Conservation (phyloP, 1,140 invertebrate species). For the Drosophila quadrilineata region DNA sequence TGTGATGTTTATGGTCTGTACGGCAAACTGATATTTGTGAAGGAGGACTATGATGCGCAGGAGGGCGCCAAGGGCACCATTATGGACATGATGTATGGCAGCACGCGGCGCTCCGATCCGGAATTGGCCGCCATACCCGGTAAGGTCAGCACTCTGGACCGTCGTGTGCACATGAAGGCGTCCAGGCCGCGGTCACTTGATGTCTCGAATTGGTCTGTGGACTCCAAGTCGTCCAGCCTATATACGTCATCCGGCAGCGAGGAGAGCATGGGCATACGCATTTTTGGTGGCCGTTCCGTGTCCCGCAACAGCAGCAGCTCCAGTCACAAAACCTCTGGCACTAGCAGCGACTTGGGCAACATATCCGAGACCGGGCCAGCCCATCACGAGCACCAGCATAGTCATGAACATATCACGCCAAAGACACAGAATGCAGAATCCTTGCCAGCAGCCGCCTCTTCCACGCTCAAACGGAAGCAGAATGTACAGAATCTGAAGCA, state of each 20-base stretch:
- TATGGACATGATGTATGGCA: constrained; percentile 88
- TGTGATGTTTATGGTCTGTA: constrained; percentile 95
- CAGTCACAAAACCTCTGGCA: constrained; percentile 83
- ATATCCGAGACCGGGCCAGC: constrained; percentile 79
- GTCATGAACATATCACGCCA: constrained; percentile 31
- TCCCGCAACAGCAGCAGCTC: constrained; percentile 88
- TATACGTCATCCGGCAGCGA: constrained; percentile 91
- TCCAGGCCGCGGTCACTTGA: constrained; percentile 90
- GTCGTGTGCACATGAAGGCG: constrained; percentile 89
- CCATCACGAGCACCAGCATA: constrained; percentile 63
- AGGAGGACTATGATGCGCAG: constrained; percentile 90
- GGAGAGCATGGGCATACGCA: constrained; percentile 87
- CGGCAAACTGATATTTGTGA: constrained; percentile 93
- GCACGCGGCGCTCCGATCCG: constrained; percentile 89
- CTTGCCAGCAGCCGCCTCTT: constrained; percentile 42
- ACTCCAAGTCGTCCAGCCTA: constrained; percentile 90
- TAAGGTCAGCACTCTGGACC: constrained; percentile 90
- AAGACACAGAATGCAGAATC: constrained; percentile 57
- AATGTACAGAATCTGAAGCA: constrained; percentile 66
- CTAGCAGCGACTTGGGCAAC: constrained; percentile 82
- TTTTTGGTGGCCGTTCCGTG: constrained; percentile 82
- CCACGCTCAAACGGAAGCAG: constrained; percentile 73
- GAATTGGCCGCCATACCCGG: constrained; percentile 90
- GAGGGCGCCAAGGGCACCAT: constrained; percentile 85
- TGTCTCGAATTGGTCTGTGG: constrained; percentile 93